Evolutionary conservation across 2,797 vertebrate genomes (phyloP), one percentile per base, ranked within the genome.

Genomic region (Columba guinea): DNA sequence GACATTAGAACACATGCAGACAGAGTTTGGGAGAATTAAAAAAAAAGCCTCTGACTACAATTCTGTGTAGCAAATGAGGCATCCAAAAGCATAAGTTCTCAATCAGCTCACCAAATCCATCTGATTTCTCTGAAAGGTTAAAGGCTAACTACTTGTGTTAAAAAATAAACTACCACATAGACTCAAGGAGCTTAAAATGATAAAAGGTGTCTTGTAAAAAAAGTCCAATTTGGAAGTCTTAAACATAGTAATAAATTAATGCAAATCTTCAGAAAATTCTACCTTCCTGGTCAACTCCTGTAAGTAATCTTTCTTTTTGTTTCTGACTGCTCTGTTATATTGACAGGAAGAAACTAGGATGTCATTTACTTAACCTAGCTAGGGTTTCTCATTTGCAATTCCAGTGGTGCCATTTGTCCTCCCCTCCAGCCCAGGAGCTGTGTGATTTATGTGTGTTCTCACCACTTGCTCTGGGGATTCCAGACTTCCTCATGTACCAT

Each of bases 361-460:
- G 80, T 65, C 35, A 96, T 84, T 95, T 94, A 94, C 85, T 87
- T 93, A 82, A 82, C 87, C 77, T 70, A 76, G 59, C 49, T 84
- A 87, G 76, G 77, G 82, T 49, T 87, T 88, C 86, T 93, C 74
- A 89, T 89, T 84, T 92, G 30, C 64, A 87, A 93, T 78, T 94
- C 89, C 41, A 34, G 30, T 27, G 46, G 60, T 76, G 49, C 52
- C 39, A 53, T 51, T 82, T 86, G 44, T 91, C 20, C 84, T 89
- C 41, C 53, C 19, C 46, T 84, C 23, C 56, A 88, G 83, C 52
- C 70, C 63, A 67, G 39, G 13, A 95, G n/a, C 44, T 2, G 6
- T 1, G 15, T 67, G 87, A 96, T 93, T 92, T 88, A 76, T 70
- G n/a, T 86, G 51, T 68, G 18, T 21, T 82, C 59, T 58, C 52